These are phyloP conservation scores for Aplochiton taeniatus DNA, from an alignment of 2,797 vertebrate species.

Conservation along the genomic window DNA sequence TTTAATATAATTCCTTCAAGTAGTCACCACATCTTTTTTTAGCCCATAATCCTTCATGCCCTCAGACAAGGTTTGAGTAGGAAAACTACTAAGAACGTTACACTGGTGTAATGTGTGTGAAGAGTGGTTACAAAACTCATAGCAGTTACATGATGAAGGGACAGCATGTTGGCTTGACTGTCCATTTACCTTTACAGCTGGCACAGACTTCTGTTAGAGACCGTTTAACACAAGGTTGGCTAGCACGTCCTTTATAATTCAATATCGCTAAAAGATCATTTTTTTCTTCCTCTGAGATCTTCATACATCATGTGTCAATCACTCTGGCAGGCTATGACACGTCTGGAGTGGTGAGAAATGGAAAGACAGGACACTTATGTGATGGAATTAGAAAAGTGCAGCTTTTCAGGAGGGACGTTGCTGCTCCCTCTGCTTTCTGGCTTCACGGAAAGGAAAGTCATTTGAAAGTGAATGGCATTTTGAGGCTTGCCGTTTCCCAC, in stretches of 20 bases:
- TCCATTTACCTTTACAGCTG: neutral
- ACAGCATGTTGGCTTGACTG: neutral
- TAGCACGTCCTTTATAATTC: neutral
- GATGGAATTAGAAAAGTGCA: slow-evolving; percentile 5
- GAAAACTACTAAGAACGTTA: neutral
- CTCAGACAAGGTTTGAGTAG: no score
- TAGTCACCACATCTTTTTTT: no score
- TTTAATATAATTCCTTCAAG: neutral
- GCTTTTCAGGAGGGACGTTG: slow-evolving; percentile 23
- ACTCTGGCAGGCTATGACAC: slow-evolving; percentile 2
- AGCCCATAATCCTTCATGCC: no score
- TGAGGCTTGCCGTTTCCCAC: slow-evolving; percentile 31
- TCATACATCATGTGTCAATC: slow-evolving; percentile 4
- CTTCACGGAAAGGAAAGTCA: slow-evolving; percentile 35
- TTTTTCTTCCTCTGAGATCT: neutral
- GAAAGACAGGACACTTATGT: neutral
- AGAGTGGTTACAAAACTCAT: neutral
- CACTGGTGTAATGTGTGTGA: no score
- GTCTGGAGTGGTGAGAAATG: slow-evolving; percentile 8
- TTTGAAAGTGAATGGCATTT: slow-evolving; percentile 40
- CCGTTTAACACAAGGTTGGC: slow-evolving; percentile 1
- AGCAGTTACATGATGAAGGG: neutral
- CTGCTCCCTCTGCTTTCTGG: slow-evolving; percentile 4
- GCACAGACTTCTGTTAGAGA: neutral
- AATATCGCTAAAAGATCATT: neutral